Evolutionary conservation across 2,888 invertebrate species (phyloP), one percentile per base, ranked within the genome.

Genomic region (Ramazzottius varieornatus): DNA sequence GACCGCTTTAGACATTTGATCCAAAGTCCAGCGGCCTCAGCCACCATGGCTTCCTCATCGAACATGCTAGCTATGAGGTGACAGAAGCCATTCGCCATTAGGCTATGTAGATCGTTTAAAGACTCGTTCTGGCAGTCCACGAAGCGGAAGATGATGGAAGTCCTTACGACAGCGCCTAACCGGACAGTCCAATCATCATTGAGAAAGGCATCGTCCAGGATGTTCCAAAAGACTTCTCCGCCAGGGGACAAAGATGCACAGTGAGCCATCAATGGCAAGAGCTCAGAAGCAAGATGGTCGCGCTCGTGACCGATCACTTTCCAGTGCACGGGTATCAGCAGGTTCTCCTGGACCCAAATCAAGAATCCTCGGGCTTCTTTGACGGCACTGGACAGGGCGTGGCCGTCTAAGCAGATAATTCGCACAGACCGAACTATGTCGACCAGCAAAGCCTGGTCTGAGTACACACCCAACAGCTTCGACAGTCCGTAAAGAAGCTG

Each of bases 41-140:
- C 91, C 1, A 98, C 93, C 70, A 90, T 86, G 24, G 93, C 86
- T 77, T 89, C 91, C 67, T 84, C 83, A 76, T 98, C 98, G 77
- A 94, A 92, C 83, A 96, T 86, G 72, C 91, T 88, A 66, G 89
- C 88, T 70, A 98, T 87, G 66, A 96, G 81, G 76, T 93, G 91
- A 77, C 92, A 94, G 80, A 96, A 94, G 1, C 93, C 90, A 70
- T 93, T 93, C 2, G 96, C 90, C 71, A 98, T 77, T 0, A 92
- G 88, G 0, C 93, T 88, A 54, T 54, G 54, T 4, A 54, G 54
- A 29, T 54, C 24, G 54, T 54, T 29, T 24, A 54, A 24, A 16
- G 29, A 13, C 29, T 13, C 54, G 54, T 54, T 54, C 4, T 16
- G 16, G 4, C 20, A 84, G 74, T 92, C 91, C 83, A 94, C 86